These are phyloP conservation scores for Excalfactoria chinensis DNA, from an alignment of 2,113 vertebrate species.

Conservation along the genomic window DNA sequence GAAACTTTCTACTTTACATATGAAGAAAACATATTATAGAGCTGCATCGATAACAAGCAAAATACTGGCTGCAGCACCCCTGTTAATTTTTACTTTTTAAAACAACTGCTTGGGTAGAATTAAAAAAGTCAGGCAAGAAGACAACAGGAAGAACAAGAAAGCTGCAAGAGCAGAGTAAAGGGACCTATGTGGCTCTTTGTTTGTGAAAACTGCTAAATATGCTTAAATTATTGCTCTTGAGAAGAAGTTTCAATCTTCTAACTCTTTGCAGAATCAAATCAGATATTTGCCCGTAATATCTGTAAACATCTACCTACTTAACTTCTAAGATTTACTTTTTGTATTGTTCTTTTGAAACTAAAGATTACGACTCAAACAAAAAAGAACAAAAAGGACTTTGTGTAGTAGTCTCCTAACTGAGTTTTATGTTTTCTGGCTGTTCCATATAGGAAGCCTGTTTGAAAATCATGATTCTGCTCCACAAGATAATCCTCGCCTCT, in stretches of 20 bases:
- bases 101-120: not conserved
- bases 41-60: not conserved
- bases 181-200: not conserved
- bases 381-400: not conserved
- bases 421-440: not conserved
- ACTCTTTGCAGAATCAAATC: not conserved
- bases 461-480: not conserved
- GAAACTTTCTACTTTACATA: not conserved
- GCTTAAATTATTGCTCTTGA: not conserved
- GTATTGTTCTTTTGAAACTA: not conserved
- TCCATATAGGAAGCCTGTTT: not conserved
- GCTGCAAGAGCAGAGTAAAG: not conserved
- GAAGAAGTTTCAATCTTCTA: not conserved
- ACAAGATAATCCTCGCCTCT: not conserved
- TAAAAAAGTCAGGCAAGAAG: not conserved
- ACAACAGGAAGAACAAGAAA: not conserved
- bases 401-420: not conserved
- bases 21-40: not conserved
- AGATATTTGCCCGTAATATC: not conserved
- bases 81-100: not conserved
- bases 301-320: not conserved
- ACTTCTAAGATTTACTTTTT: not conserved
- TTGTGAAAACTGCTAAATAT: not conserved
- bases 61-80: not conserved
- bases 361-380: not conserved